Evolutionary conservation across 2,797 vertebrate genomes (phyloP), one percentile per base, ranked within the genome.

Genomic region (Ficedula albicollis): DNA sequence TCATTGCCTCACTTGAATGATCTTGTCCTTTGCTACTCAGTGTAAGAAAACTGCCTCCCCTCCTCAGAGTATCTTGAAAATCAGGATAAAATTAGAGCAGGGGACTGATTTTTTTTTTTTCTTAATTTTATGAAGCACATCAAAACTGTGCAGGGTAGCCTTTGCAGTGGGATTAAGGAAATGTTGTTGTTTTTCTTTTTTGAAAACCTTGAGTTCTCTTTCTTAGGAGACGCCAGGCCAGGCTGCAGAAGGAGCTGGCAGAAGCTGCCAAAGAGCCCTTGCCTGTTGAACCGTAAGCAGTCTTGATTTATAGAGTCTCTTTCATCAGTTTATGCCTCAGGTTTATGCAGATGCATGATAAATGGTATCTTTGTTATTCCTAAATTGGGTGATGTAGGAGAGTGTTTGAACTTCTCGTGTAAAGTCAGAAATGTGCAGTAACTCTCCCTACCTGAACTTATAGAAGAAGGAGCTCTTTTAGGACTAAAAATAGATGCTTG

Each of bases 211-310:
- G 62, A 9, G 14, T 39, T 63, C 22, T 36, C 52, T 87, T 51
- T 48, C 86, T 95, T 92, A 99, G 99, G 92, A 98, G 99, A 72
- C 98, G 99, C 81, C 99, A 99, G 88, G 99, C 99, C 43, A 99
- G 98, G 75, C 98, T 99, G 54, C 99, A 99, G 98, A 99, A 99
- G 93, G 99, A 99, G 15, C 98, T 99, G 5, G 99, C 99, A 0
- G 99, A 99, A 54, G 99, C 99, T 21, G 99, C 99, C 4, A 99
- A 99, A 81, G 99, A 99, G 18, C 99, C 99, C 1, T 98, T 99
- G n/a, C 98, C 99, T 3, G 96, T 99, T 25, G 99, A 99, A 73
- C 98, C 97, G 99, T 99, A 95, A 99, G 99, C 98, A 90, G 17
- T 34, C 29, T 69, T 73, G 54, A 72, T 92, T 93, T 89, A 21